Conservation (phyloP, 2,113 vertebrate species). For the Toxotes jaculatrix region DNA sequence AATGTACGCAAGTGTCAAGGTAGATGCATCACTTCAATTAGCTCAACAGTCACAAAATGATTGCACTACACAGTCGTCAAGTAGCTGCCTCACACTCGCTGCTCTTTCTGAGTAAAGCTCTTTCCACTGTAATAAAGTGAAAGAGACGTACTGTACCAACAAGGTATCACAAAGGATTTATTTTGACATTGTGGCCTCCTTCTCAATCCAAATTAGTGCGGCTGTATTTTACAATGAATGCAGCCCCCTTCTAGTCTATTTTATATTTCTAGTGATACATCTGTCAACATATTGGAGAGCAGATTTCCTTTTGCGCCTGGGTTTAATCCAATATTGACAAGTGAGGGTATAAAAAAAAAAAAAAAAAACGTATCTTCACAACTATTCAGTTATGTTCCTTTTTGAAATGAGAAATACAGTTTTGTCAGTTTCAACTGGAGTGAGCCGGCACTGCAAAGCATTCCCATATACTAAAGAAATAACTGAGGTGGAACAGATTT, state of each 20-base stretch:
- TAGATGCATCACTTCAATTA: conserved; percentile 56
- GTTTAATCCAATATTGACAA: conserved; percentile 28
- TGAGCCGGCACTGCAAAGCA: background rate
- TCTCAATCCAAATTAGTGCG: conserved; percentile 36
- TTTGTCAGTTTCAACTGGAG: conserved; percentile 25
- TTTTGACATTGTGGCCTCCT: conserved; percentile 35
- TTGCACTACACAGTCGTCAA: conserved; percentile 31
- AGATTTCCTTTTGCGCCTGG: conserved; percentile 7
- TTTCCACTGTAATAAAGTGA: conserved; percentile 12
- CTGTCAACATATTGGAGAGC: conserved; percentile 24
- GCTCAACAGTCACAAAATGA: conserved; percentile 36
- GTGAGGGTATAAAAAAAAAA: background rate
- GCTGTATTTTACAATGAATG: conserved; percentile 21
- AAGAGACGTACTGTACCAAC: conserved; percentile 19
- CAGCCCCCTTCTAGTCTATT: background rate
- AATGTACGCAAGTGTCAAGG: conserved; percentile 46
- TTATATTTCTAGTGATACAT: conserved; percentile 17
- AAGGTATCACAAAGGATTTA: conserved; percentile 44
- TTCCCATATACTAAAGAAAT: conserved; percentile 22
- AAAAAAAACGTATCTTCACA: background rate
- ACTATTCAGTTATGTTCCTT: conserved; percentile 31
- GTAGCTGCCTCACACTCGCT: conserved; percentile 12
- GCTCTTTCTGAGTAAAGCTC: background rate
- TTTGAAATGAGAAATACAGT: conserved; percentile 19
- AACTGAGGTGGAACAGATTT: conserved; percentile 50